Conservation (phyloP, 2,797 vertebrate genomes). For the Avahi laniger region DNA sequence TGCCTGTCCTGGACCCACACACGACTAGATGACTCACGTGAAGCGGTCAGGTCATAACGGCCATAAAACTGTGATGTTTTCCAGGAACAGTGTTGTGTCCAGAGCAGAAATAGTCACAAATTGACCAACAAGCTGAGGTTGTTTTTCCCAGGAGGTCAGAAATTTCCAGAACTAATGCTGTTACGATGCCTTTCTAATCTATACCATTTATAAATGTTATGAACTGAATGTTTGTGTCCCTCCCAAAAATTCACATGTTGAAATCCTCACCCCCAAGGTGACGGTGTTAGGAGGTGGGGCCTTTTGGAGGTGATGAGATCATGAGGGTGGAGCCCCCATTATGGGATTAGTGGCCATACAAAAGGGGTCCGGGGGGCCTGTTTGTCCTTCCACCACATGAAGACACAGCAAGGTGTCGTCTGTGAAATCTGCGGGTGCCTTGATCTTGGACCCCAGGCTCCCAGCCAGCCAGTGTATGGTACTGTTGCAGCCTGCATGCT, state of each 20-base stretch:
- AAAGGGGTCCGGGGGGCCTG: not conserved
- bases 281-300: not conserved
- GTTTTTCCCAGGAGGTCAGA: not conserved
- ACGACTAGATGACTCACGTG: not conserved
- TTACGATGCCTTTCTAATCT: not conserved
- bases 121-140: not conserved
- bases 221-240: not conserved
- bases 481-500: not conserved
- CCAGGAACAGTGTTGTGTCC: too few relatives aligned
- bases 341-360: not conserved
- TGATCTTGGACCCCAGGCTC: too few relatives aligned
- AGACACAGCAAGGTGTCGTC: not conserved
- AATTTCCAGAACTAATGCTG: not conserved
- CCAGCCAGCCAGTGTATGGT: not conserved
- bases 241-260: not conserved
- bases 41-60: too few relatives aligned
- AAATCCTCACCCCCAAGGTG: not conserved
- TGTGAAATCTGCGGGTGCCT: not conserved
- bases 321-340: not conserved
- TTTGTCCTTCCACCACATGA: not conserved
- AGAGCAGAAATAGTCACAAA: not conserved
- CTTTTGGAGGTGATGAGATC: not conserved
- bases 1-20: not conserved
- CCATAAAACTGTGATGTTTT: not conserved
- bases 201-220: too few relatives aligned